A percentile compares a stretch with the other conserved stretches of the same genome.
phyloP scores from a whole-genome alignment of 2,113 vertebrate species.

The Antechinus flavipes region DNA sequence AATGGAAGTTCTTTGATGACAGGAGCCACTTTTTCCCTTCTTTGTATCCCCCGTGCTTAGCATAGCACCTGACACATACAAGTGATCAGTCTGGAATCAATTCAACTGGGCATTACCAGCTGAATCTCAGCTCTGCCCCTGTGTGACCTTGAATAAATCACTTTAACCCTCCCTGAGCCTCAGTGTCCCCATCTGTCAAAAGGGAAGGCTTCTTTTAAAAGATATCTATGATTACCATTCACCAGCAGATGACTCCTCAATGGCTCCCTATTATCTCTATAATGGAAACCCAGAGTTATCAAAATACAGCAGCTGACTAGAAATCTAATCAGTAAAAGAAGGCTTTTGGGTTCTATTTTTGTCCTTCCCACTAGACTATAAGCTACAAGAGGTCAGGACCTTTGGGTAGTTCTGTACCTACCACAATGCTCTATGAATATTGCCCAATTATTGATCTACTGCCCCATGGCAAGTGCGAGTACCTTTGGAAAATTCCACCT shows the following conservation, averaged over 20 bases:
- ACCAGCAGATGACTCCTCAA: no score
- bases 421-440: background rate
- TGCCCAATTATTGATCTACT: background rate
- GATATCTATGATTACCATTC: no score
- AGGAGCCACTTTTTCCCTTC: no score
- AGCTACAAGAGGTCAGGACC: background rate
- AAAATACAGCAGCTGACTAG: background rate
- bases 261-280: no score
- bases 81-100: no score
- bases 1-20: no score
- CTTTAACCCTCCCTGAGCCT: background rate
- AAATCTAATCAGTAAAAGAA: background rate
- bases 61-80: no score
- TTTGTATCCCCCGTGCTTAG: no score
- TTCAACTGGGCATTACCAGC: no score
- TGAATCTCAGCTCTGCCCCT: no score
- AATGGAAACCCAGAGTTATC: background rate
- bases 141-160: background rate
- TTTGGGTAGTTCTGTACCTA: background rate
- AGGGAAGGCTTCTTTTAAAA: no score
- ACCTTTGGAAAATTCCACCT: background rate
- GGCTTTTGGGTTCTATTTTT: background rate
- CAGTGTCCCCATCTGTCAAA: background rate
- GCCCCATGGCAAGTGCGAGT: background rate
- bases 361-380: fast-evolving